Evolutionary conservation across 37 sponge, comb jelly and placozoan species (phyloP).

Genomic region (Tethya wilhelma): DNA sequence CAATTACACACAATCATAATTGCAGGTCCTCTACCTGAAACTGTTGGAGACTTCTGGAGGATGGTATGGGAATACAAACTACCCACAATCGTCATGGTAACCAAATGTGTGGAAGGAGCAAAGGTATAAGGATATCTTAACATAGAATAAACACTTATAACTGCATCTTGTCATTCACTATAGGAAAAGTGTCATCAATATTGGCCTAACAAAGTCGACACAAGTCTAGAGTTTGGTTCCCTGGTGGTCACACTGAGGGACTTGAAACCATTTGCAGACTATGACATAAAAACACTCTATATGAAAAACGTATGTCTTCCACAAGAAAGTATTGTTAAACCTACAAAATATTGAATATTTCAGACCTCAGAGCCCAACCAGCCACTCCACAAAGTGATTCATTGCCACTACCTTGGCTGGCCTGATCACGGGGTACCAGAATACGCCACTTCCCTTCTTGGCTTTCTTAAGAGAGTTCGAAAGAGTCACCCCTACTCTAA

Average conservation of each 20-base stretch:
- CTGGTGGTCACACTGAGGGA: conserved; percentile 36
- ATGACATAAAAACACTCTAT: conserved; percentile 26
- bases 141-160: not conserved
- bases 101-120: conserved; percentile 28
- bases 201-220: conserved; percentile 67
- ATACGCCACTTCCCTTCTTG: conserved; percentile 67
- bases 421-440: conserved; percentile 81
- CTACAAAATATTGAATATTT: not conserved
- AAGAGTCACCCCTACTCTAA: conserved; percentile 8
- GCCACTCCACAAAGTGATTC: no score
- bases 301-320: conserved; percentile 34
- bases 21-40: conserved; percentile 36
- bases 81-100: conserved; percentile 51
- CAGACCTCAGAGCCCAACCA: not conserved
- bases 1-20: conserved; percentile 4
- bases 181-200: conserved; percentile 75
- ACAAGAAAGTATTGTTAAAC: no score
- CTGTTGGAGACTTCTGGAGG: conserved; percentile 52
- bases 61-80: conserved; percentile 46
- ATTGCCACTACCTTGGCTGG: conserved; percentile 68
- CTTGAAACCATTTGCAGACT: conserved; percentile 45
- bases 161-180: not conserved
- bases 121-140: conserved; percentile 21
- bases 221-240: not conserved
- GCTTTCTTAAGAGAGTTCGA: conserved; percentile 53